phyloP scores from a whole-genome alignment of 2,113 vertebrate genomes.

The Microcebus murinus region DNA sequence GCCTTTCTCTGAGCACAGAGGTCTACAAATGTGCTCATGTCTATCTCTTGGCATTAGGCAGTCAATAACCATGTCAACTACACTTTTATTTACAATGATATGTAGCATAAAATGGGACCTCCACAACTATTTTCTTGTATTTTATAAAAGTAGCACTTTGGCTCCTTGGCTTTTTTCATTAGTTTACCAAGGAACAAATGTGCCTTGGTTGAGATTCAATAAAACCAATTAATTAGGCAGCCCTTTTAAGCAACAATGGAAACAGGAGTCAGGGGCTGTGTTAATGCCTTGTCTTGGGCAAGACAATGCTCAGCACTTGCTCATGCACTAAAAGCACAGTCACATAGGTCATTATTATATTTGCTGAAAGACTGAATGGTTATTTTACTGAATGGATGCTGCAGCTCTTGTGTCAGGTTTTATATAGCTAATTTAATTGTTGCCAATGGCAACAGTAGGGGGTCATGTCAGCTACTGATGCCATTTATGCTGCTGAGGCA shows the following conservation, averaged over 20 bases:
- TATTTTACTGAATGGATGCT: constrained; percentile 69
- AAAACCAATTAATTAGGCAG: constrained; percentile 79
- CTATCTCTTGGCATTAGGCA: constrained; percentile 41
- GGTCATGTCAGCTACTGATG: constrained; percentile 70
- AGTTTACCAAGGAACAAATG: constrained; percentile 77
- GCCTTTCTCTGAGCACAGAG: constrained; percentile 10
- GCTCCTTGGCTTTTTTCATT: constrained; percentile 72
- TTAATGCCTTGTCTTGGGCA: constrained; percentile 56
- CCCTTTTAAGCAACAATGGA: constrained; percentile 73
- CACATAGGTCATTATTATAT: constrained; percentile 51
- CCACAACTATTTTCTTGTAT: constrained; percentile 5
- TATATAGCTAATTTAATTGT: constrained; percentile 60
- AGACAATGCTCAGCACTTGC: neutral
- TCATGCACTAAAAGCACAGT: constrained; percentile 64
- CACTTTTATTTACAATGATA: constrained; percentile 74
- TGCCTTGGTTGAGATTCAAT: constrained; percentile 69
- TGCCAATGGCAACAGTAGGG: constrained; percentile 72
- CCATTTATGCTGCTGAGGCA: constrained; percentile 80
- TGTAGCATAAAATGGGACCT: constrained; percentile 13
- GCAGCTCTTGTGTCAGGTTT: constrained; percentile 57
- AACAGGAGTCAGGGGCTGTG: constrained; percentile 39
- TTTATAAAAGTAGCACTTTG: constrained; percentile 53
- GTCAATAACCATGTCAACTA: constrained; percentile 78
- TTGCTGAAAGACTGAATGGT: constrained; percentile 65
- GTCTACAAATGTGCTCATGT: constrained; percentile 8